These are phyloP conservation scores for Polypedilum pembai DNA, from an alignment of 1,140 invertebrate species.

Conservation along the genomic window DNA sequence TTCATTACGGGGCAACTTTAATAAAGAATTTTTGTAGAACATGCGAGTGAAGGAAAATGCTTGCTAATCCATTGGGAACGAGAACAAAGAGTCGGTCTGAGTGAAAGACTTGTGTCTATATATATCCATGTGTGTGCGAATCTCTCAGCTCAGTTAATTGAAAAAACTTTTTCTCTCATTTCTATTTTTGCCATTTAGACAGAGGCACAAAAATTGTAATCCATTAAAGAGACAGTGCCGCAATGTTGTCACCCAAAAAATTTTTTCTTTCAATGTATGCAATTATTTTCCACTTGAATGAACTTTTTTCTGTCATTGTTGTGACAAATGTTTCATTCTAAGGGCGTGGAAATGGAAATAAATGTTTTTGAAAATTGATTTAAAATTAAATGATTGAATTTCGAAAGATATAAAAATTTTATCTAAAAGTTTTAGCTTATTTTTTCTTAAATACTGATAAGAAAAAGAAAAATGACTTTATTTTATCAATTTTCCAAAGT, in stretches of 20 bases:
- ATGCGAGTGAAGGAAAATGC: background rate
- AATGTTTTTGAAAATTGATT: too few relatives aligned
- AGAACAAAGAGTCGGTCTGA: constrained; percentile 3
- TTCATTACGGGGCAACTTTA: constrained; percentile 23
- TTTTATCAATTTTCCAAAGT: too few relatives aligned
- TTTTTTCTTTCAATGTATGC: background rate
- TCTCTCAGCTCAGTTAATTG: background rate
- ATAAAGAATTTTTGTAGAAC: background rate
- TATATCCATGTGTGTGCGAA: background rate
- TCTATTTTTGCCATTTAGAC: background rate
- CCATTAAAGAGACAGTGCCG: constrained; percentile 19
- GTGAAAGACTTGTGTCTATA: constrained; percentile 7
- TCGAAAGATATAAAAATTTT: too few relatives aligned
- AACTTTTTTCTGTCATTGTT: background rate
- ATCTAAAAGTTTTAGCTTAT: too few relatives aligned
- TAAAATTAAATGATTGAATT: too few relatives aligned
- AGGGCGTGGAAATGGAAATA: too few relatives aligned
- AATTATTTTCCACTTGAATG: constrained; percentile 18
- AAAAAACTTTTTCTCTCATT: background rate
- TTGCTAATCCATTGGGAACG: constrained; percentile 20
- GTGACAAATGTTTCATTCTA: too few relatives aligned
- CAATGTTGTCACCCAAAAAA: constrained; percentile 19
- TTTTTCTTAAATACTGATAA: too few relatives aligned
- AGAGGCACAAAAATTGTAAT: constrained; percentile 14
- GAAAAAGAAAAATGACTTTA: too few relatives aligned